These are phyloP conservation scores for Allygus modestus DNA, from an alignment of 2,888 invertebrate species.

Conservation along the genomic window DNA sequence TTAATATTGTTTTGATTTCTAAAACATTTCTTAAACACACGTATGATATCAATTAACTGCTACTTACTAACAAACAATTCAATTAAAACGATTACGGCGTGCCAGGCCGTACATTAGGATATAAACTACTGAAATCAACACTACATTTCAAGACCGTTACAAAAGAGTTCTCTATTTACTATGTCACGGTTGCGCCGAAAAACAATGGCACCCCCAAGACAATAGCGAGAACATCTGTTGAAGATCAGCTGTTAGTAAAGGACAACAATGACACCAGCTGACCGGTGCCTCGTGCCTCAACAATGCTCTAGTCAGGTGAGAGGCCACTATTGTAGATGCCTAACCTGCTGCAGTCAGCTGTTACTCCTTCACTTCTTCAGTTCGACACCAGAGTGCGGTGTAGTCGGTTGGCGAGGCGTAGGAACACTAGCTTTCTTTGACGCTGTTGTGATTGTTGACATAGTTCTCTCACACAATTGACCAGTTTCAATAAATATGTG, in stretches of 20 bases:
- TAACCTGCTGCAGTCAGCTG: neutral
- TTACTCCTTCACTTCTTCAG: conserved; percentile 29
- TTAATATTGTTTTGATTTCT: too few relatives aligned
- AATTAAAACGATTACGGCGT: too few relatives aligned
- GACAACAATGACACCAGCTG: conserved; percentile 16
- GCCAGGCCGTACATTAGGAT: too few relatives aligned
- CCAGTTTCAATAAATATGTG: neutral
- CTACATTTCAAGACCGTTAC: too few relatives aligned
- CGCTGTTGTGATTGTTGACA: neutral
- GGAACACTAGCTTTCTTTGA: neutral
- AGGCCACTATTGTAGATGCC: too few relatives aligned
- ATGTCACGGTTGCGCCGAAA: neutral
- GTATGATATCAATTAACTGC: too few relatives aligned
- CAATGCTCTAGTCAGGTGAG: neutral
- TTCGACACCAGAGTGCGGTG: conserved; percentile 12
- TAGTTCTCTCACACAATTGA: too few relatives aligned
- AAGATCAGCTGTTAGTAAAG: conserved; percentile 3
- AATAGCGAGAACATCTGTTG: neutral
- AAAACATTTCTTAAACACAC: too few relatives aligned
- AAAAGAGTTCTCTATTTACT: neutral
- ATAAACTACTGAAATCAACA: too few relatives aligned
- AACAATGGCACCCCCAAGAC: neutral
- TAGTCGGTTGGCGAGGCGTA: neutral
- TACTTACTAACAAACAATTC: too few relatives aligned
- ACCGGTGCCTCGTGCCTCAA: neutral